Evolutionary conservation across 2,888 invertebrate genomes (phyloP), one percentile per base, ranked within the genome.

Genomic region (Chrysopilus asiliformis): DNA sequence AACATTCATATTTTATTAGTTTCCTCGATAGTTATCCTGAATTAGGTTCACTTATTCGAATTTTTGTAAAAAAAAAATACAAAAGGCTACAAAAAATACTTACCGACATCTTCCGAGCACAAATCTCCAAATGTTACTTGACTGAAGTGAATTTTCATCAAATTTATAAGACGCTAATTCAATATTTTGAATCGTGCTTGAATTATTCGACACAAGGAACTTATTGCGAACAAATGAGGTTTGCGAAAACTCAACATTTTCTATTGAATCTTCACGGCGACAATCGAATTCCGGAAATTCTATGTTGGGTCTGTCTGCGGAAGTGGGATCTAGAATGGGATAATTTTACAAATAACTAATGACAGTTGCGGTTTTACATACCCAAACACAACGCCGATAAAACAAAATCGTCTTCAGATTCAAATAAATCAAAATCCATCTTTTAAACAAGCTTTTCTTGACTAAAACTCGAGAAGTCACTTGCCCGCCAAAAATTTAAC

Each of bases 401-500:
- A 20, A 60, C 48, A 18, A 56, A 56, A 38, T 60, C 61, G 32
- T 60, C 62, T 34, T 62, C 61, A 4, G 50, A 45, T 42, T 57
- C 57, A 44, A 60, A 62, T n/a, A 60, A 47, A 49, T 62, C 58
- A 39, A 60, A 59, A 48, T 60, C 60, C 62, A 60, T 60, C 14
- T 26, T 26, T 10, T n/a, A n/a, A n/a, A n/a, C n/a, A n/a, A n/a
- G n/a, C n/a, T n/a, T n/a, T n/a, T n/a, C n/a, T n/a, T n/a, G n/a
- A n/a, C n/a, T n/a, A n/a, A n/a, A n/a, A n/a, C n/a, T n/a, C n/a
- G n/a, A n/a, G n/a, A n/a, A n/a, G n/a, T n/a, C n/a, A n/a, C n/a
- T n/a, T n/a, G n/a, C n/a, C n/a, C n/a, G n/a, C n/a, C n/a, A n/a
- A n/a, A n/a, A n/a, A n/a, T n/a, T n/a, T n/a, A n/a, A n/a, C n/a